Base-by-base conservation (phyloP, 2,113 vertebrate species). In the Cyprinodon tularosa region DNA sequence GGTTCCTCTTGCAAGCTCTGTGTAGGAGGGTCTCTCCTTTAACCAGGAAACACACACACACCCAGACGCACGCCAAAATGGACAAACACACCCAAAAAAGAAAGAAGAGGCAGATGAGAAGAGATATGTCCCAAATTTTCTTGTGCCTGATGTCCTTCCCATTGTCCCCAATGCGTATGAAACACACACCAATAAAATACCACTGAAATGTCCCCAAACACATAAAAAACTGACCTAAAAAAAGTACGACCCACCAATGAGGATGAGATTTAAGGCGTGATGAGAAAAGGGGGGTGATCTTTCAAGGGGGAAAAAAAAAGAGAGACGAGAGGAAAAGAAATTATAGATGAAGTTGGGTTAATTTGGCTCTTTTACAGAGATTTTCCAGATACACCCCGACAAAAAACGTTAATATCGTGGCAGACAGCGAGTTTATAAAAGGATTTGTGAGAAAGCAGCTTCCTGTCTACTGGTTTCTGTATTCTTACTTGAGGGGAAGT, bases 11-110 rank as follows among this genome's bases (percentile, higher is more conserved):
- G 95, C 97, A 98, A 88, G 95, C 96, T 95, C 81, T 95, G 94
- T 99, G 97, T 87, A 98, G 93, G 88, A 94, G 93, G 90, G 96
- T 97, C 95, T 98, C 96, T 92, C 97, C 97, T 99, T 95, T 84
- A 92, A 83, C 94, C 94, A 91, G 93, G 84, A 91, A 81, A 88
- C 87, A 78, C 72, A 82, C 84, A 76, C 87, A 77, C 68, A 83
- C 83, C 77, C 60, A 13, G 3, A 48, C 50, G 20, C 40, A 77
- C 71, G 83, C 84, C 76, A 2, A 57, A 57, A 82, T 22, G 80
- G 81, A 89, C 88, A 89, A 74, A 87, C 79, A 88, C 73, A 89
- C 64, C 86, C 71, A 87, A 86, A 72, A 88, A 72, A 82, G 71
- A 83, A 72, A 83, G 74, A 86, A 79, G 81, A 87, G 80, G 77